Percentiles rank a stretch among this genome's conserved stretches.
Conservation (phyloP, 2,888 invertebrate genomes). For the Atethmia centrago region DNA sequence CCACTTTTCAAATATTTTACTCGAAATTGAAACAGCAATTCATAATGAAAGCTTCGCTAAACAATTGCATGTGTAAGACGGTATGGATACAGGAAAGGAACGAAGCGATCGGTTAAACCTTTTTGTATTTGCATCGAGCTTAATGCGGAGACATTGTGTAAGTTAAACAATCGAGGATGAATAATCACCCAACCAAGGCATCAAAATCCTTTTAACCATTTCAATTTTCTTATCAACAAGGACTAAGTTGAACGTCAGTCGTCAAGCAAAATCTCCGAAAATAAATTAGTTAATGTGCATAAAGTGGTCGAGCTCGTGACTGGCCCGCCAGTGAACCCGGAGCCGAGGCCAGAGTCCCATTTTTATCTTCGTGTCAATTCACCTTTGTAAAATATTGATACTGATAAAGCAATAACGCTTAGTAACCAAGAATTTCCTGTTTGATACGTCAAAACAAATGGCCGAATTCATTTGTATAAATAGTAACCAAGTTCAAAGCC, state of each 20-base stretch:
- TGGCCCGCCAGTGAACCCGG: conserved; percentile 80
- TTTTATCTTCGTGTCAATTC: conserved; percentile 82
- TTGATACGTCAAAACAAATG: conserved; percentile 67
- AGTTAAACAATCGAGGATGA: conserved; percentile 62
- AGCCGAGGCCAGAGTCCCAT: conserved; percentile 73
- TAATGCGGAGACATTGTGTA: conserved; percentile 59
- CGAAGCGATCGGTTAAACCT: conserved; percentile 42
- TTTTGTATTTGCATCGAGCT: conserved; percentile 46
- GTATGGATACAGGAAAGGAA: conserved; percentile 54
- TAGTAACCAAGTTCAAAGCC: conserved; percentile 59
- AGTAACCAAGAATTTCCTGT: conserved; percentile 83
- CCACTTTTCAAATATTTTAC: conserved; percentile 71
- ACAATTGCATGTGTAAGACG: conserved; percentile 67
- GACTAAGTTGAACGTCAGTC: conserved; percentile 77
- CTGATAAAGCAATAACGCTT: conserved; percentile 79
- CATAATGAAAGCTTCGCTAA: conserved; percentile 60
- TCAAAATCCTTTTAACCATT: conserved; percentile 76
- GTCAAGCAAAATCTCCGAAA: conserved; percentile 83
- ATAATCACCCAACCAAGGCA: conserved; percentile 57
- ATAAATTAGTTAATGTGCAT: conserved; percentile 85
- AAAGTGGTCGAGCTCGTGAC: conserved; percentile 88
- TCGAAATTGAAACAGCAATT: conserved; percentile 64
- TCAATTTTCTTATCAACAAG: conserved; percentile 73
- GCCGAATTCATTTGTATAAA: conserved; percentile 66
- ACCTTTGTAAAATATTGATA: conserved; percentile 82